These are phyloP conservation scores for Poeciliopsis presidionis DNA, from an alignment of 2,797 vertebrate species.

Conservation along the genomic window DNA sequence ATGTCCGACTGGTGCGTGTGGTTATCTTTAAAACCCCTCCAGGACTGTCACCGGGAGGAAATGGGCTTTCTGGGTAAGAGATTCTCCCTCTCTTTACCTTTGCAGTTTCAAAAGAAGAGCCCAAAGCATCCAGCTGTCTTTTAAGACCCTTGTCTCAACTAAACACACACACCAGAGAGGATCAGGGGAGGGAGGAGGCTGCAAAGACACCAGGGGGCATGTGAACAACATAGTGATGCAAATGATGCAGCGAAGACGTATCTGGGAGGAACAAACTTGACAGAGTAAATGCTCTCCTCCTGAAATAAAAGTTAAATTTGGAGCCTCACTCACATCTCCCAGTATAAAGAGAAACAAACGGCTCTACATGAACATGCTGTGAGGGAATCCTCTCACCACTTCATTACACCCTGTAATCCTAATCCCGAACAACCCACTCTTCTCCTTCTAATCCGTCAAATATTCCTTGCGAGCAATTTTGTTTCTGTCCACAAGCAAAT, in stretches of 20 bases:
- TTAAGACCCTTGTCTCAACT: not conserved
- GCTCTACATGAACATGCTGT: not conserved
- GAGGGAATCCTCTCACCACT: constrained; percentile 3
- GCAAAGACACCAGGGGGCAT: constrained; percentile 26
- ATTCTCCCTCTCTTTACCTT: not conserved
- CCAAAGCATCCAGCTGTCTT: not conserved
- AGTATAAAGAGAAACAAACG: constrained; percentile 23
- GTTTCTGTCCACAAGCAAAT: not conserved
- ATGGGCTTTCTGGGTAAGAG: not conserved
- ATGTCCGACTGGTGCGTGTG: not conserved
- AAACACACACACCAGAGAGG: not conserved
- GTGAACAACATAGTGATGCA: constrained; percentile 42
- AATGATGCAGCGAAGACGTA: constrained; percentile 25
- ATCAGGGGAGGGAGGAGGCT: constrained; percentile 5
- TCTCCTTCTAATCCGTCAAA: constrained; percentile 16
- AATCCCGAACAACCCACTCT: constrained; percentile 14
- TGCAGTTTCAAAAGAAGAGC: constrained; percentile 9
- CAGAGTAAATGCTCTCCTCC: constrained; percentile 15
- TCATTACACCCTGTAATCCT: constrained; percentile 28
- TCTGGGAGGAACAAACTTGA: constrained; percentile 26
- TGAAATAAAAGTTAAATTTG: no score
- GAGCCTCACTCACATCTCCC: constrained; percentile 22
- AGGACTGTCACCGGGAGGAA: constrained; percentile 12
- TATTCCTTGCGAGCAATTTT: constrained; percentile 12
- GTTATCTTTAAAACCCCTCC: constrained; percentile 29